phyloP scores from a whole-genome alignment of 2,888 invertebrate species.

The Catocala nupta region DNA sequence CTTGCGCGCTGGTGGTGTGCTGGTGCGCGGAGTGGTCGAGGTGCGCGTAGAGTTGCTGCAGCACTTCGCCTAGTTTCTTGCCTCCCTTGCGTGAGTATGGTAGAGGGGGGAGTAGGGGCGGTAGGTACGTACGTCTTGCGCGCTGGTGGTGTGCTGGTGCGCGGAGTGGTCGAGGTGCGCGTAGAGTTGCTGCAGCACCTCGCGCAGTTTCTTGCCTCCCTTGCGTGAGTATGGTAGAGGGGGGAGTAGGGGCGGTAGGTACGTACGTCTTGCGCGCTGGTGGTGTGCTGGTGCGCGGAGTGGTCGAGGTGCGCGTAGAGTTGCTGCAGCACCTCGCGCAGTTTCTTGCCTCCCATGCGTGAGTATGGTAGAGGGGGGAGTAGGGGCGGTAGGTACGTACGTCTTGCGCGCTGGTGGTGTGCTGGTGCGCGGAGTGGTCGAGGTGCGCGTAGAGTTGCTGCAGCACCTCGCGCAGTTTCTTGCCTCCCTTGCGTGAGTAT shows the following conservation, averaged over 20 bases:
- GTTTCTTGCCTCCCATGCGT: conserved; percentile 95
- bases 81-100: conserved; percentile 90
- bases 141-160: conserved; percentile 73
- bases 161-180: conserved; percentile 98
- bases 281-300: conserved; percentile 88
- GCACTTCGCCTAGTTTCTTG: conserved; percentile 95
- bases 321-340: conserved; percentile 96
- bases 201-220: conserved; percentile 94
- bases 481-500: conserved; percentile 91
- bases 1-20: conserved; percentile 79
- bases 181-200: conserved; percentile 96
- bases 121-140: conserved; percentile 88
- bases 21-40: conserved; percentile 95
- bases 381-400: conserved; percentile 79
- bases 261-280: conserved; percentile 89
- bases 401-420: conserved; percentile 84
- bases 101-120: too few species aligned
- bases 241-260: too few species aligned
- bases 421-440: conserved; percentile 93
- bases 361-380: too few species aligned
- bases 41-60: conserved; percentile 97
- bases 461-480: conserved; percentile 95
- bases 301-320: conserved; percentile 98
- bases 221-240: conserved; percentile 87
- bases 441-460: conserved; percentile 97